phyloP scores from a whole-genome alignment of 2,797 vertebrate species.

The Schizothorax lantsangensis region DNA sequence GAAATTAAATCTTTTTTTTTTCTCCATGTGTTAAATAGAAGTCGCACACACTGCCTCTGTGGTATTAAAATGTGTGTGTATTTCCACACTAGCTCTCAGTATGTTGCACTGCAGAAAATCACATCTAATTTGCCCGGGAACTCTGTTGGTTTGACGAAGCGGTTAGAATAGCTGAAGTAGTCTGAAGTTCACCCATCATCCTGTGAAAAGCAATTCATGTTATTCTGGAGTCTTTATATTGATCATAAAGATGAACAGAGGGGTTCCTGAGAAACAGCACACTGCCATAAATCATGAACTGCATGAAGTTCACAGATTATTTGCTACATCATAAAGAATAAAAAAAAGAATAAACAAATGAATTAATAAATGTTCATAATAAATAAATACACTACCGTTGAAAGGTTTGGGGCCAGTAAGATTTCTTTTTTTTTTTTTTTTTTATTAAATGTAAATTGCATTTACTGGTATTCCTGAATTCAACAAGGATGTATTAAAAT shows the following conservation, averaged over 20 bases:
- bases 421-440: not conserved
- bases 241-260: conserved; percentile 11
- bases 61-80: conserved; percentile 13
- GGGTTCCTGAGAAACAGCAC: not conserved
- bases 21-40: conserved; percentile 15
- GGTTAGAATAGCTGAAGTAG: conserved; percentile 1
- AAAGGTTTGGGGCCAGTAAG: not conserved
- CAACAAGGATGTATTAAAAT: not conserved
- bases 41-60: not conserved
- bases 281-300: not conserved
- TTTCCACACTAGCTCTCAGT: not conserved
- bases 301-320: not conserved
- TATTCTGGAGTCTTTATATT: conserved; percentile 9
- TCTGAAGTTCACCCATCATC: conserved; percentile 8
- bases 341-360: too few relatives aligned
- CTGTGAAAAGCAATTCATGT: not conserved
- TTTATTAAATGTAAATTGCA: not conserved
- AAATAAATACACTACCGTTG: not conserved
- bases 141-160: conserved; percentile 3
- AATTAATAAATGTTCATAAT: not conserved
- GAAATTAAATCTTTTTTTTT: conserved; percentile 40
- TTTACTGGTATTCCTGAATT: not conserved
- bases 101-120: conserved; percentile 10
- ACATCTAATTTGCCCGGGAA: conserved; percentile 12
- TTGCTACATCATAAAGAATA: not conserved